Conservation (phyloP, 2,797 vertebrate species). For the Percopsis omiscomaycus region DNA sequence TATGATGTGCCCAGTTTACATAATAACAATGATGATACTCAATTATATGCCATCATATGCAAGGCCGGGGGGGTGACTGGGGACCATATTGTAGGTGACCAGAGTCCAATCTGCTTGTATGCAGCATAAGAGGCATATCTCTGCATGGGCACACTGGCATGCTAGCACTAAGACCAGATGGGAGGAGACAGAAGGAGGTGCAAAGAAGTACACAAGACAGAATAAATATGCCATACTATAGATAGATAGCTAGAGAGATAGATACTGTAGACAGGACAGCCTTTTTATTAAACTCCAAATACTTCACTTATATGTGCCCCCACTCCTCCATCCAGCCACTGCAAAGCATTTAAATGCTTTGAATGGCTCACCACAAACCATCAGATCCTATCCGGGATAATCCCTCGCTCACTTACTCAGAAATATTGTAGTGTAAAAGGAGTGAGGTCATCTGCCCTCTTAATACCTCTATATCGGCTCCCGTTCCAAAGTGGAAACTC, state of each 20-base stretch:
- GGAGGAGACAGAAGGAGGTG: conserved; percentile 58
- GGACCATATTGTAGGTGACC: conserved; percentile 65
- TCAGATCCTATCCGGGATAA: conserved; percentile 55
- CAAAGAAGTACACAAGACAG: conserved; percentile 35
- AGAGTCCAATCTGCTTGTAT: conserved; percentile 65
- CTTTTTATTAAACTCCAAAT: conserved; percentile 28
- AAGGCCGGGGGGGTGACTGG: conserved; percentile 45
- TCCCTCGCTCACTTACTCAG: conserved; percentile 50
- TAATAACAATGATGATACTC: conserved; percentile 36
- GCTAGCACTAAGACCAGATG: conserved; percentile 59
- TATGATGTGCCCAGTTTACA: conserved; percentile 40
- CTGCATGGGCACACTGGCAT: conserved; percentile 68
- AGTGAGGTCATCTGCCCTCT: conserved; percentile 63
- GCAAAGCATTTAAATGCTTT: conserved; percentile 40
- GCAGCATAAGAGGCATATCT: conserved; percentile 68
- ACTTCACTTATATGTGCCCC: no score
- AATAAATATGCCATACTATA: background rate
- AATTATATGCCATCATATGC: conserved; percentile 46
- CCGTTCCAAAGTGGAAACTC: conserved; percentile 67
- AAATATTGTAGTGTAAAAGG: conserved; percentile 53
- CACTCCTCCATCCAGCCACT: no score
- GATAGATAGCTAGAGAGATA: conserved; percentile 1
- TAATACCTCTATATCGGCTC: conserved; percentile 60
- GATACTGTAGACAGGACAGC: background rate
- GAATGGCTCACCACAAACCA: conserved; percentile 48